Base-by-base conservation (phyloP, 2,797 vertebrate genomes). In the Alauda arvensis region DNA sequence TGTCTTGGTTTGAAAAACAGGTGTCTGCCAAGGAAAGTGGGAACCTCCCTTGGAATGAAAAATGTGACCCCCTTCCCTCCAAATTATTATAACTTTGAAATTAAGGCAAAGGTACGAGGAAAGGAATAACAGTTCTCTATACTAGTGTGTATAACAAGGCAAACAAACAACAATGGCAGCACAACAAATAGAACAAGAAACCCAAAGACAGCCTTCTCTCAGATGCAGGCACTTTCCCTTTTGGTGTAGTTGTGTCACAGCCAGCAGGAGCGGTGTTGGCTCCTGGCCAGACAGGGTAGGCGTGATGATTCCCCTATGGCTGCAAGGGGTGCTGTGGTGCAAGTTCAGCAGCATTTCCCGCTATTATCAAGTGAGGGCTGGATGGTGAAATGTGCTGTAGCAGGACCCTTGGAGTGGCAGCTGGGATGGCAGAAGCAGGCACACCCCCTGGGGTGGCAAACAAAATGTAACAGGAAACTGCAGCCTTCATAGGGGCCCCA, bases 311-410 rank as follows among this genome's bases (percentile, higher is more conserved):
- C 31, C 13, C 3, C 25, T 1, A 1, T 1, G 0, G 12, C 12
- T 29, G 62, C 52, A 49, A 16, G 34, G 12, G 19, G 16, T 3
- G 8, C 16, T 57, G 25, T 33, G 34, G 43, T 2, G 0, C 4
- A 0, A 10, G 10, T 2, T 21, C 52, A 19, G 24, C 29, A 4
- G 3, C 0, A 0, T 42, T 33, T 57, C 34, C 5, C 10, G 37
- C 37, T 37, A 37, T 37, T 37, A 37, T 11, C 37, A 37, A 37
- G 37, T 37, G 37, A 37, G 37, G 37, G 37, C 62, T 67, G 16
- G 37, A 28, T 56, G 28, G 7, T 1, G 5, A 65, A 46, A 46
- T 28, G 10, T 37, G 13, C 25, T 49, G 16, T 23, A 49, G 34
- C 31, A 4, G 16, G 31, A 42, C 10, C 16, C 34, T 42, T 2